Percentiles rank a stretch among this genome's conserved stretches.
These are phyloP conservation scores for Catharus bicknelli DNA, from an alignment of 2,113 vertebrate species.

Conservation along the genomic window DNA sequence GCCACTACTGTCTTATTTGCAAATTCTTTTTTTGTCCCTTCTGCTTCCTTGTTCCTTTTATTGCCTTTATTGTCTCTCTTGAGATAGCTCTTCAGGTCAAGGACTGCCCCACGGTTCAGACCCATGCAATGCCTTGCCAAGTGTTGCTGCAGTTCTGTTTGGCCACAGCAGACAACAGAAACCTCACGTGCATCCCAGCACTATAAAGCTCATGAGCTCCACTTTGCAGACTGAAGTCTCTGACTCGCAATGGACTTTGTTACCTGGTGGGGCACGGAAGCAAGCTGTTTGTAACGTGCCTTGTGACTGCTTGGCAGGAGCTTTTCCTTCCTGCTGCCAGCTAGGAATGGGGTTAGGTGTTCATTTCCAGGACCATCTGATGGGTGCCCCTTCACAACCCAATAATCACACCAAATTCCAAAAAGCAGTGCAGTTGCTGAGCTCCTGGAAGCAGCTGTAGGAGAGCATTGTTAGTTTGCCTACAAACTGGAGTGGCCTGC, in stretches of 20 bases:
- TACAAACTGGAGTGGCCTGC: not conserved
- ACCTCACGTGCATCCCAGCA: accelerated
- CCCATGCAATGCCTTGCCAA: not conserved
- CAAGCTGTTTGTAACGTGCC: not conserved
- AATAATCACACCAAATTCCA: not conserved
- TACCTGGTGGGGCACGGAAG: not conserved
- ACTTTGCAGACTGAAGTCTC: not conserved
- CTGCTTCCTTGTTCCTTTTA: conserved; percentile 6
- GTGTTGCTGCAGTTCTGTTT: not conserved
- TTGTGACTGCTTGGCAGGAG: conserved; percentile 14
- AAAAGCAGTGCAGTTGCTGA: not conserved
- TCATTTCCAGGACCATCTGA: not conserved
- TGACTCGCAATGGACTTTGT: not conserved
- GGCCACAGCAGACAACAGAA: not conserved
- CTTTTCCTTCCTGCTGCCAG: not conserved
- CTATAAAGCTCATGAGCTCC: not conserved
- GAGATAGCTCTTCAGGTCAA: not conserved
- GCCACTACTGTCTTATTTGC: not conserved
- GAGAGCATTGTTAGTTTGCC: not conserved
- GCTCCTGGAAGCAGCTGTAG: not conserved
- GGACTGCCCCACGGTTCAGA: not conserved
- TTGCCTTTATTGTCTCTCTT: not conserved
- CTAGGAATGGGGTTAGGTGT: not conserved
- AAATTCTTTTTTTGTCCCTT: not conserved
- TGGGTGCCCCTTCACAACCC: not conserved